Conservation (phyloP, 2,797 vertebrate genomes). For the Gila robusta region DNA sequence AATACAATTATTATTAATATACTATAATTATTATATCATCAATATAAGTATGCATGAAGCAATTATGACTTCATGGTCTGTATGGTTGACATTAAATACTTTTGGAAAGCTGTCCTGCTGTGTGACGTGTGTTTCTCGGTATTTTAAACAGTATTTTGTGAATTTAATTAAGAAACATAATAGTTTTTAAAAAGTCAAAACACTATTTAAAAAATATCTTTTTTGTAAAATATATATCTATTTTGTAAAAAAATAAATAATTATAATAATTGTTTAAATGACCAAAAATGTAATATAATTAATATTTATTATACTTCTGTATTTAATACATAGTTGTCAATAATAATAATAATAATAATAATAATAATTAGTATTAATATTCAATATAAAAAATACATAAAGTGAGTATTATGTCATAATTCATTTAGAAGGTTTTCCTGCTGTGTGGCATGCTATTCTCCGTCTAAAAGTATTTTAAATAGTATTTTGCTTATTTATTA, state of each 20-base stretch:
- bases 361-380: neutral
- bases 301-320: neutral
- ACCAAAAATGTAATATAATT: too few species aligned
- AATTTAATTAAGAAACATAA: neutral
- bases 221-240: too few species aligned
- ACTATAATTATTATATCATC: neutral
- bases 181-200: neutral
- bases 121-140: neutral
- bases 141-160: neutral
- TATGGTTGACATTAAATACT: neutral
- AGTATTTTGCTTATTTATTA: too few species aligned
- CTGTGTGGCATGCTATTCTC: neutral
- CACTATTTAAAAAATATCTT: neutral
- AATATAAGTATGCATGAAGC: neutral
- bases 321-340: neutral
- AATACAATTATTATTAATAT: neutral
- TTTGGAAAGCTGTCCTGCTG: neutral
- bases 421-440: neutral
- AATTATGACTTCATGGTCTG: neutral
- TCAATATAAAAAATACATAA: too few species aligned
- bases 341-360: neutral
- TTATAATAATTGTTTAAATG: neutral
- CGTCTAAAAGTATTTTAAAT: neutral
- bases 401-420: neutral
- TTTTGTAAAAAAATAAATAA: neutral